Conservation (phyloP, 2,797 vertebrate species). For the Sorex maritimensis region DNA sequence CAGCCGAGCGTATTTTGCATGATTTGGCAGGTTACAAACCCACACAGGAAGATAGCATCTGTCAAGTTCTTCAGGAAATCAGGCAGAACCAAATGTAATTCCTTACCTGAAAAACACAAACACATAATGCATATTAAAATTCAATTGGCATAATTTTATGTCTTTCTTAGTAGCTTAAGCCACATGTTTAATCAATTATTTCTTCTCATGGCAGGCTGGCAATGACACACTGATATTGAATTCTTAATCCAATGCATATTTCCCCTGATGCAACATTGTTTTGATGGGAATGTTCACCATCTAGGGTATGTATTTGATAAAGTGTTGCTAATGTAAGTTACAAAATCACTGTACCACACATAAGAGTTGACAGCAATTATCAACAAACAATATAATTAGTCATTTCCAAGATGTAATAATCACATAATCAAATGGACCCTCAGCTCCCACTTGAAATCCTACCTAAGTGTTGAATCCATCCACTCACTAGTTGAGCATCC, state of each 20-base stretch:
- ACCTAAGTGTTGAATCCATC: not conserved
- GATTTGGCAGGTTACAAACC: slow-evolving; percentile 91
- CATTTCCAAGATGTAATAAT: slow-evolving; percentile 34
- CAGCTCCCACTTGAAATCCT: slow-evolving; percentile 19
- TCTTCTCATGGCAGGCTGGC: slow-evolving; percentile 79
- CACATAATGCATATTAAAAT: slow-evolving; percentile 89
- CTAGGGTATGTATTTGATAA: slow-evolving; percentile 68
- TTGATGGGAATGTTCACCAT: slow-evolving; percentile 85
- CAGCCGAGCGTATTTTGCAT: slow-evolving; percentile 87
- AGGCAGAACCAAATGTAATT: slow-evolving; percentile 90
- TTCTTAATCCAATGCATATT: slow-evolving; percentile 85
- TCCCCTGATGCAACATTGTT: slow-evolving; percentile 83
- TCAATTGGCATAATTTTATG: slow-evolving; percentile 86
- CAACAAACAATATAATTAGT: slow-evolving; percentile 1
- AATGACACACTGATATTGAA: slow-evolving; percentile 74
- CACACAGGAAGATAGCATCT: slow-evolving; percentile 90
- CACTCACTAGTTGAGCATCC: not conserved
- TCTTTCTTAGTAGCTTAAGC: slow-evolving; percentile 86
- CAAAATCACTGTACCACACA: not conserved
- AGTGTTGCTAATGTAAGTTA: not conserved
- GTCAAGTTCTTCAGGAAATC: slow-evolving; percentile 89
- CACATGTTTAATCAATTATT: slow-evolving; percentile 82
- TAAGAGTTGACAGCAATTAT: slow-evolving; percentile 30
- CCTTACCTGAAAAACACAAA: slow-evolving; percentile 94
- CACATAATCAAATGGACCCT: slow-evolving; percentile 32